Conservation (phyloP, 2,888 invertebrate genomes). For the Macaria notata region DNA sequence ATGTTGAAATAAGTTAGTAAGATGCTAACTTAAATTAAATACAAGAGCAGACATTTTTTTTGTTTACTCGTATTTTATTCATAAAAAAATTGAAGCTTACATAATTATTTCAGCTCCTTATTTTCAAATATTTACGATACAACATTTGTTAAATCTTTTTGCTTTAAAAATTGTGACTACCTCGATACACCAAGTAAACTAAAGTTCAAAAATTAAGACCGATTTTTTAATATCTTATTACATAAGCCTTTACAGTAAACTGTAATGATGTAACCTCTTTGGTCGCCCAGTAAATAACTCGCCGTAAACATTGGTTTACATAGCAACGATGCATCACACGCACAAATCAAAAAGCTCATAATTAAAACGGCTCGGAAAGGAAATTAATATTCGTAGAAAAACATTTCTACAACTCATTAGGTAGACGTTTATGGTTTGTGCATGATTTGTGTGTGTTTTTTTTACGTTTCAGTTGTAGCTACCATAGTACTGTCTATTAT, state of each 20-base stretch:
- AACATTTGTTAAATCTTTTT: too few relatives aligned
- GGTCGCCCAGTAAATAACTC: neutral
- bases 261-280: constrained; percentile 1
- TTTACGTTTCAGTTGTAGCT: too few relatives aligned
- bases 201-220: too few relatives aligned
- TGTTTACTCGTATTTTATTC: too few relatives aligned
- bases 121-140: too few relatives aligned
- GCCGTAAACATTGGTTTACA: constrained; percentile 13
- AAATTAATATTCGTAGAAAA: constrained; percentile 15
- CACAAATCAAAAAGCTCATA: constrained; percentile 2
- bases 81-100: too few relatives aligned
- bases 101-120: too few relatives aligned
- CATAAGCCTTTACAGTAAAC: constrained; percentile 2
- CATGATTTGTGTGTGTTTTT: constrained; percentile 9
- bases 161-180: too few relatives aligned
- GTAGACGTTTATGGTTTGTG: constrained; percentile 10
- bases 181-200: too few relatives aligned
- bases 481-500: too few relatives aligned
- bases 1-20: neutral
- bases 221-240: neutral
- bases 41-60: too few relatives aligned
- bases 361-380: constrained; percentile 13
- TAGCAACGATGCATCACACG: constrained; percentile 2
- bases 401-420: constrained; percentile 12
- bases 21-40: too few relatives aligned